Evolutionary conservation across 2,113 vertebrate genomes (phyloP).

Genomic region (Tringa solitaria): DNA sequence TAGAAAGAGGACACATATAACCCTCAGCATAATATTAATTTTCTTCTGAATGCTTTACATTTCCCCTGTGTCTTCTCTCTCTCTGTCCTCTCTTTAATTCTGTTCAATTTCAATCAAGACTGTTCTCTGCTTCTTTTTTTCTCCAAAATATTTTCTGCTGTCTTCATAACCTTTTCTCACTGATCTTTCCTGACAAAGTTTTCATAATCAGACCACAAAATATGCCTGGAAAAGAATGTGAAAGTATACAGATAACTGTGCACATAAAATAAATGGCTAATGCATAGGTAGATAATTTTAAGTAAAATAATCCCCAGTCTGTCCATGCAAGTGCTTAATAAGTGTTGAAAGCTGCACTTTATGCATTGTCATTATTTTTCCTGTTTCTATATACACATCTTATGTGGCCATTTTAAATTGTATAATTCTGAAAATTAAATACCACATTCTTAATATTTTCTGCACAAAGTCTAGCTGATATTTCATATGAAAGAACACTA

Average conservation of each 20-base stretch:
- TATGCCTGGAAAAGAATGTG: accelerated
- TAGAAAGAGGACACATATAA: not conserved
- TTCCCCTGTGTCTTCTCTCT: not conserved
- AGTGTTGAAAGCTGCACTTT: not conserved
- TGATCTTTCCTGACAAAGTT: not conserved
- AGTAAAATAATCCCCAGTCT: not conserved
- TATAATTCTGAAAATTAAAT: not conserved
- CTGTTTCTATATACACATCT: not conserved
- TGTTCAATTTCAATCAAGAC: not conserved
- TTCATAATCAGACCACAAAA: not conserved
- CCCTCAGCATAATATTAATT: not conserved
- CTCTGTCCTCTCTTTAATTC: not conserved
- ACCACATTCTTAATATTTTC: not conserved
- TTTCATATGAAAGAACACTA: not conserved
- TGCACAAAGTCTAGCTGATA: not conserved
- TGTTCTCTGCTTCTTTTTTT: not conserved
- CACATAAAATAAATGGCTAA: not conserved
- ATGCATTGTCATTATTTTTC: not conserved
- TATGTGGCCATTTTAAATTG: not conserved
- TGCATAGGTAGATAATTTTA: not conserved
- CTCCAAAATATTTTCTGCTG: not conserved
- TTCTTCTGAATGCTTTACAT: not conserved
- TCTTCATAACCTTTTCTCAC: not conserved
- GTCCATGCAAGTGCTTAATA: not conserved
- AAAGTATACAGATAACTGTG: not conserved